Evolutionary conservation across 2,113 vertebrate genomes (phyloP).

Genomic region (Syngnathus scovelli): DNA sequence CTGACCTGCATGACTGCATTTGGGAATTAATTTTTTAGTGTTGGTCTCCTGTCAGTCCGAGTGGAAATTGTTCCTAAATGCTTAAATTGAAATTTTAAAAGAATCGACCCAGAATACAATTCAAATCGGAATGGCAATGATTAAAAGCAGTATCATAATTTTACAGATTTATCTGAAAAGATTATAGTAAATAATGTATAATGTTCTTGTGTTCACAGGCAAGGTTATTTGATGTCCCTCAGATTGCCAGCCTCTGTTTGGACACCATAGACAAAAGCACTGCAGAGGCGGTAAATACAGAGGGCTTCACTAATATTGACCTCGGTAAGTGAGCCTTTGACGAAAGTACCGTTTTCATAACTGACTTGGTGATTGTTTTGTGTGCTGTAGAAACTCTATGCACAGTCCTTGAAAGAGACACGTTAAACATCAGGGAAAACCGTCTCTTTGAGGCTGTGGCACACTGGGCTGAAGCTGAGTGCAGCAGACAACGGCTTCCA

Average conservation of each 20-base stretch:
- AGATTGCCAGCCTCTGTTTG: conserved; percentile 87
- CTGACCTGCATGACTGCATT: background rate
- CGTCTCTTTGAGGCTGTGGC: conserved; percentile 88
- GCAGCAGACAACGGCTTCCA: conserved; percentile 87
- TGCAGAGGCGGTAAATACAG: conserved; percentile 85
- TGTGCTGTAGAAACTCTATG: conserved; percentile 80
- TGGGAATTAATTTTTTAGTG: no score
- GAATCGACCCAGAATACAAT: background rate
- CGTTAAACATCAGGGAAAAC: conserved; percentile 89
- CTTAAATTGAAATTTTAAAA: background rate
- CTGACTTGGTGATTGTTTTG: background rate
- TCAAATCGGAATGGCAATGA: background rate
- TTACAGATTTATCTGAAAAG: background rate
- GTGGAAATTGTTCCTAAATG: background rate
- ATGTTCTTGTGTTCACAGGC: conserved; percentile 65
- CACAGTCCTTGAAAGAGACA: conserved; percentile 88
- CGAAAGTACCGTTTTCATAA: background rate
- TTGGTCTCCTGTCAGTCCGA: background rate
- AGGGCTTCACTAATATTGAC: conserved; percentile 91
- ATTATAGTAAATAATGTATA: background rate
- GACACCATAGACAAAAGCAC: conserved; percentile 95
- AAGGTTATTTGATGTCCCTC: conserved; percentile 90
- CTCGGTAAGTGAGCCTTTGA: conserved; percentile 69
- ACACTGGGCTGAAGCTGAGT: conserved; percentile 92
- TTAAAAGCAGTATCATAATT: background rate